Base-by-base conservation (phyloP, 2,888 invertebrate species). In the Boloria selene region DNA sequence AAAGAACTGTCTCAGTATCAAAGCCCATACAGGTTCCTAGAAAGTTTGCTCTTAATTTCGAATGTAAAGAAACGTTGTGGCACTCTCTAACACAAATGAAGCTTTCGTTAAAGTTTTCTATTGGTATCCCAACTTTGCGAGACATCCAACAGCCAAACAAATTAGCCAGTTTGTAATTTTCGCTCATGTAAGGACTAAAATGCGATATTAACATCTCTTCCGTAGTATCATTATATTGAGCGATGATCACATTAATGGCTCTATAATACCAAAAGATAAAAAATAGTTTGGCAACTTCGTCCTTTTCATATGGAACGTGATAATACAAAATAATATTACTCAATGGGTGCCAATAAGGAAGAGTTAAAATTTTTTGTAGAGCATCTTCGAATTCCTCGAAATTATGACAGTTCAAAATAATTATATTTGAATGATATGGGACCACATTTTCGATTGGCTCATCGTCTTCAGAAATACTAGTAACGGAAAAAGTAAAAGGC, bases 1-100 rank as follows among this genome's bases (percentile, higher is more conserved):
- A 84, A 3, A 61, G 42, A 53, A 87, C 64, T 51, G 18, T 17
- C 44, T 74, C 59, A 10, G 80, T 83, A 31, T 80, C 75, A 65
- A 79, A 79, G 17, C 88, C 86, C 13, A 90, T 73, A 52, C 90
- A 90, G 22, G 87, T 87, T 4, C 89, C 90, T 4, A 88, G 76
- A 68, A 83, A 74, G 14, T 77, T 75, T 7, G 72, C 71, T 51
- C 88, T 78, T 3, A 82, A 67, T 66, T 79, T 80, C 3, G 88
- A 84, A 49, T 74, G 62, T 14, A 81, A 45, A 3, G 88, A 72
- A 0, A 88, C 78, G 61, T 87, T 88, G 6, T 78, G 72, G 64
- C 90, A 90, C 42, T 75, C 74, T 26, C 79, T 71, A 62, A 79
- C 84, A 73, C 90, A 90, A 18, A 71, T 18, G 55, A 89, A 85